Evolutionary conservation across 2,888 invertebrate species (phyloP).

Genomic region (Gandaritis pyraliata): DNA sequence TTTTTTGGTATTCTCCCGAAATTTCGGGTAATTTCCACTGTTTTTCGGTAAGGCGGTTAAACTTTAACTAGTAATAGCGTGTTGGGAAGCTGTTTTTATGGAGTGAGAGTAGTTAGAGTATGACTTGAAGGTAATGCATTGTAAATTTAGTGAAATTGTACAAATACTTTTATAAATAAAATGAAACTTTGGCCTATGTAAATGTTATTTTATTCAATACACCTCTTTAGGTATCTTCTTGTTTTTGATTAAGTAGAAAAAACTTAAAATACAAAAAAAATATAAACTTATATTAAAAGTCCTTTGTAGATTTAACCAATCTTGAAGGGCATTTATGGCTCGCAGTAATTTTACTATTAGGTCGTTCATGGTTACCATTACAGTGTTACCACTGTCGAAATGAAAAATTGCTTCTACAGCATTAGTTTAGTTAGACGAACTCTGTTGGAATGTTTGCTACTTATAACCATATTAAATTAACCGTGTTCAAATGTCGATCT

Average conservation of each 20-base stretch:
- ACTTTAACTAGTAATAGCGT: slow-evolving; percentile 47
- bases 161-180: slow-evolving; percentile 83
- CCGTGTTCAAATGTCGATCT: too few relatives aligned
- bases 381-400: too few relatives aligned
- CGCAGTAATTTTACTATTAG: too few relatives aligned
- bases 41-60: slow-evolving; percentile 39
- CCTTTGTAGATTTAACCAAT: too few relatives aligned
- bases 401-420: too few relatives aligned
- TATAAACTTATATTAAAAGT: too few relatives aligned
- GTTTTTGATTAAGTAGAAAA: too few relatives aligned
- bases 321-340: neutral
- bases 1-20: neutral
- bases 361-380: too few relatives aligned
- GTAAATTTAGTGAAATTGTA: slow-evolving; percentile 75
- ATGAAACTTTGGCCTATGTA: slow-evolving; percentile 82
- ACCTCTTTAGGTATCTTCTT: neutral
- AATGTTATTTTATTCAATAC: slow-evolving; percentile 52
- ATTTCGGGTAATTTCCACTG: slow-evolving; percentile 15
- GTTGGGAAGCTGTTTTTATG: slow-evolving; percentile 56
- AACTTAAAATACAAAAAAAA: too few relatives aligned
- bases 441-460: too few relatives aligned
- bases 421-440: too few relatives aligned
- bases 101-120: slow-evolving; percentile 60
- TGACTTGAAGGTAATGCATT: slow-evolving; percentile 46
- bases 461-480: too few relatives aligned